phyloP scores from a whole-genome alignment of 2,797 vertebrate genomes.

The Loriculus beryllinus region DNA sequence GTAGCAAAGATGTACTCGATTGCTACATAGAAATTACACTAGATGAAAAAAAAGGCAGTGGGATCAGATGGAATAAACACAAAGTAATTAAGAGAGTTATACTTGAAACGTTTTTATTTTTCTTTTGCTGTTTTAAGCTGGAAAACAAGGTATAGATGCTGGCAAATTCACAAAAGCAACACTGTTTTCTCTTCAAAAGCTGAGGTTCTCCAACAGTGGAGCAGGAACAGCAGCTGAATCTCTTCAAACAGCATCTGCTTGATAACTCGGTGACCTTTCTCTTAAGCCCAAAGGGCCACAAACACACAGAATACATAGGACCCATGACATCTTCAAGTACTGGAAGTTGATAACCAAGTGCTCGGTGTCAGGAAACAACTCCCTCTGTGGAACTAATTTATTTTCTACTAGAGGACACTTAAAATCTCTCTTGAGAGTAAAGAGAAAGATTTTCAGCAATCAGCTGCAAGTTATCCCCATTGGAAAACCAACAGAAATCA shows the following conservation, averaged over 20 bases:
- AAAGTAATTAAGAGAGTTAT: neutral
- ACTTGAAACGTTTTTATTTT: neutral
- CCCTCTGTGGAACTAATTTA: neutral
- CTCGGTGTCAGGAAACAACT: conserved; percentile 59
- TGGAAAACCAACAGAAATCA: neutral
- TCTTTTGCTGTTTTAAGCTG: neutral
- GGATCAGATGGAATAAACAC: neutral
- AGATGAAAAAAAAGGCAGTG: neutral
- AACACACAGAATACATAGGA: conserved; percentile 31
- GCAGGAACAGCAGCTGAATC: conserved; percentile 24
- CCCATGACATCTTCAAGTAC: conserved; percentile 25
- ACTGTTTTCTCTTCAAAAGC: neutral
- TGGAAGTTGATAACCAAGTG: conserved; percentile 46
- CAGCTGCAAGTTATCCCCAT: neutral
- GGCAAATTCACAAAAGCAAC: neutral
- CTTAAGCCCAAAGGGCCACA: conserved; percentile 4
- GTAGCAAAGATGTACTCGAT: neutral
- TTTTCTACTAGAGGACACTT: neutral
- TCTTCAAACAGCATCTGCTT: neutral
- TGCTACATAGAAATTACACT: neutral
- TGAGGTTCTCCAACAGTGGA: neutral
- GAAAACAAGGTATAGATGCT: neutral
- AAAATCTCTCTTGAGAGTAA: neutral
- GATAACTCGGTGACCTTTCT: conserved; percentile 55
- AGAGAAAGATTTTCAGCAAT: neutral